Base-by-base conservation (phyloP, 2,113 vertebrate genomes). In the Lampris megalopsis region DNA sequence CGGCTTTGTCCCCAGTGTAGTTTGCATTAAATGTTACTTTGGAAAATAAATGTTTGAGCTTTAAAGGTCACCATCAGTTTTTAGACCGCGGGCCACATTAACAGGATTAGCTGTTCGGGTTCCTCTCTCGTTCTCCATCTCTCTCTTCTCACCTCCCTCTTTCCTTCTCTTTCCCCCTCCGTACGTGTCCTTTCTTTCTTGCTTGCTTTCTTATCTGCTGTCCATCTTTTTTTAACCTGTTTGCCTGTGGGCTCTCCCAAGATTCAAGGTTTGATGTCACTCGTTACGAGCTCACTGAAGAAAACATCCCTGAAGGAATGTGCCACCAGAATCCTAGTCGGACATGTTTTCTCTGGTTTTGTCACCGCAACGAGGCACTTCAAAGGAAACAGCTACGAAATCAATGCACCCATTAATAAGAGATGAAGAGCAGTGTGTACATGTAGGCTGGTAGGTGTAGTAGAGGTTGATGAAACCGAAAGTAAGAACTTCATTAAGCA, bases 401-500 rank as follows among this genome's bases (percentile, higher is more conserved):
- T 75, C 61, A 82, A 74, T 74, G 68, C 73, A 77, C 68, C 82
- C 79, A 81, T 91, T 84, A 91, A 85, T 45, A 80, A 50, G 66
- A 64, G 66, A 87, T 71, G 77, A 89, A 75, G 84, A 79, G 71
- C 8, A 7, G 37, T 81, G 43, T 72, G 82, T 75, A 86, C 6
- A 68, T 69, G 77, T 13, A 1, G 74, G 67, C 60, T 59, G 35
- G 59, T 52, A 42, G 77, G 61, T 3, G 45, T 75, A 81, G 83
- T 83, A 63, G 81, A 89, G 71, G 86, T 92, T 91, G 91, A 92
- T 88, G 90, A 91, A 91, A 93, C 83, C 72, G 83, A 87, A 88
- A 87, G 90, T 82, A 93, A 93, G 89, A 78, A 88, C 84, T 91
- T 92, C 88, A 87, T 91, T 89, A 91, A 89, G 77, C 40, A 2